These are phyloP conservation scores for Poecilia wingei DNA, from an alignment of 2,797 vertebrate species.

Conservation along the genomic window DNA sequence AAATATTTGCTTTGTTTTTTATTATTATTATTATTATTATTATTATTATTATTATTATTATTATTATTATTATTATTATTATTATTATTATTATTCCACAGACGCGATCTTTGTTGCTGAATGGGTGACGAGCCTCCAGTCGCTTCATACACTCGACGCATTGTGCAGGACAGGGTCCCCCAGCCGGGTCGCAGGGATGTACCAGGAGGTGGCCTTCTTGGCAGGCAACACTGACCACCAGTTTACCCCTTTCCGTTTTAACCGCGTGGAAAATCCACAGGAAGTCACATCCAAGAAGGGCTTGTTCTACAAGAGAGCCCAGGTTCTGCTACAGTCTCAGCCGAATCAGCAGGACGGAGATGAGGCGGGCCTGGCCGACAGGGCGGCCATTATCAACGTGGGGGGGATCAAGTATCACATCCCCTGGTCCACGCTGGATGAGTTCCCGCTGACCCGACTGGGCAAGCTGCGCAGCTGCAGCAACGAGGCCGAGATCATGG, in stretches of 20 bases:
- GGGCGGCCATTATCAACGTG: conserved; percentile 92
- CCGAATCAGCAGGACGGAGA: conserved; percentile 71
- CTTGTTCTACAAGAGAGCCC: conserved; percentile 89
- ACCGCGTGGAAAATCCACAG: conserved; percentile 82
- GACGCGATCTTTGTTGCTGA: conserved; percentile 61
- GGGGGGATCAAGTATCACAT: conserved; percentile 93
- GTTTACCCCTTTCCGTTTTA: conserved; percentile 82
- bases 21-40: too few species aligned
- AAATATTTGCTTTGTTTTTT: conserved; percentile 19
- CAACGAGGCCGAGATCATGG: conserved; percentile 92
- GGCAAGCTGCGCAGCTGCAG: conserved; percentile 89
- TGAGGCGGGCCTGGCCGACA: conserved; percentile 47
- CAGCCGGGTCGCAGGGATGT: conserved; percentile 73
- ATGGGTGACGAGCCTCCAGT: conserved; percentile 58
- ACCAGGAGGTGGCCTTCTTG: conserved; percentile 90
- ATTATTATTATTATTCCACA: conserved; percentile 36
- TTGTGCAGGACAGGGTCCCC: conserved; percentile 46
- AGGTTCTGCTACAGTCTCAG: conserved; percentile 77
- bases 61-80: too few species aligned
- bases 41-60: too few species aligned
- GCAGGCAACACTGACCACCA: conserved; percentile 85
- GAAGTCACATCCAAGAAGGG: conserved; percentile 88
- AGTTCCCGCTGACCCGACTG: conserved; percentile 92
- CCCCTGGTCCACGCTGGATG: conserved; percentile 93
- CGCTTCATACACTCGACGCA: conserved; percentile 22